phyloP scores from a whole-genome alignment of 2,888 invertebrate genomes.

The Cheilosia impressa region DNA sequence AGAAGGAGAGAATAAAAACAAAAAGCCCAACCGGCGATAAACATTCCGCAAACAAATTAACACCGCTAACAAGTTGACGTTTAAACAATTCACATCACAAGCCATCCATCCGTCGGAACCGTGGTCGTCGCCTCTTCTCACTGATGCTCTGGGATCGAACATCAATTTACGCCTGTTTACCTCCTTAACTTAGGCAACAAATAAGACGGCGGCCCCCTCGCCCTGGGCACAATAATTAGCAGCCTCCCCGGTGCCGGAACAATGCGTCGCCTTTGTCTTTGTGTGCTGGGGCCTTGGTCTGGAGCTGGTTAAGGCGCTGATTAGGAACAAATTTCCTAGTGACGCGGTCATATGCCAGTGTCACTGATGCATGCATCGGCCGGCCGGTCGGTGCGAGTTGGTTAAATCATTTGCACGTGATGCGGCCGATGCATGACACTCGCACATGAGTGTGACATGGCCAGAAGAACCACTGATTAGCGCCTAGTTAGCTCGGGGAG shows the following conservation, averaged over 20 bases:
- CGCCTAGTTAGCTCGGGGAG: constrained; percentile 64
- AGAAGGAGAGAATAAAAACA: constrained; percentile 36
- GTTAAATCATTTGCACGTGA: constrained; percentile 74
- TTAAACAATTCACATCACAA: constrained; percentile 72
- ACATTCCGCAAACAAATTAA: constrained; percentile 75
- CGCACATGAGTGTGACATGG: constrained; percentile 74
- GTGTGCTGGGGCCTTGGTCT: constrained; percentile 32
- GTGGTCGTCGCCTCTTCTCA: background rate
- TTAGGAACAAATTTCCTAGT: constrained; percentile 74
- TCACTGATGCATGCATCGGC: constrained; percentile 72
- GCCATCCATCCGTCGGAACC: constrained; percentile 57
- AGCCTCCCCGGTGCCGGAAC: constrained; percentile 53
- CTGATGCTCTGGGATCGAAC: constrained; percentile 65
- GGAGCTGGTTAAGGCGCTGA: constrained; percentile 64
- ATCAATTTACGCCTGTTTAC: constrained; percentile 80
- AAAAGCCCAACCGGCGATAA: constrained; percentile 57
- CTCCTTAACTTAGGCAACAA: constrained; percentile 80
- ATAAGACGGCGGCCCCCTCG: constrained; percentile 70
- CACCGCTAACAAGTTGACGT: constrained; percentile 75
- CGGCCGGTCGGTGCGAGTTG: constrained; percentile 26
- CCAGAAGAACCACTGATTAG: constrained; percentile 60
- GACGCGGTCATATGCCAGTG: constrained; percentile 69
- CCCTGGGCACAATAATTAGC: constrained; percentile 57
- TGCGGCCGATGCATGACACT: constrained; percentile 74
- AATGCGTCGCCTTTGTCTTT: constrained; percentile 74